Conservation (phyloP, 2,113 vertebrate genomes). For the Puma concolor region DNA sequence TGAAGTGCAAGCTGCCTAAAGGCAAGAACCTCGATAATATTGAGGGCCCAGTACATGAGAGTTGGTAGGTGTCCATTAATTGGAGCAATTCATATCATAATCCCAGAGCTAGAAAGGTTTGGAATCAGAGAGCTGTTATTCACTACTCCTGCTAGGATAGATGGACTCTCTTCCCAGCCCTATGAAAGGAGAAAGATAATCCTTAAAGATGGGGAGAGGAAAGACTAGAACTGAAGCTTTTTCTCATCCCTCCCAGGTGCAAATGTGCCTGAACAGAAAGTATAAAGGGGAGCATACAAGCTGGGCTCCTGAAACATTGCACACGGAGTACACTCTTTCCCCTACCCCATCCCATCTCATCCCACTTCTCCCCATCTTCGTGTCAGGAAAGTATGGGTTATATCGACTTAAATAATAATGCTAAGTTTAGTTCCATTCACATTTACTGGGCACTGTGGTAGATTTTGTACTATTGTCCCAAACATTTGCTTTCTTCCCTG, state of each 20-base stretch:
- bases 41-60: not conserved
- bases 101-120: not conserved
- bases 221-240: not conserved
- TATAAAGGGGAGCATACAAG: not conserved
- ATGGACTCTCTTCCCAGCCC: not conserved
- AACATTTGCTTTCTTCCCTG: conserved; percentile 25
- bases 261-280: not conserved
- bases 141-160: not conserved
- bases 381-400: not conserved
- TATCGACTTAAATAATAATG: not conserved
- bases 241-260: not conserved
- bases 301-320: too few relatives aligned
- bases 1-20: not conserved
- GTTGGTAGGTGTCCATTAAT: not conserved
- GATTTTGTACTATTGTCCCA: conserved; percentile 25
- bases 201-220: not conserved
- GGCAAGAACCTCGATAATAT: not conserved
- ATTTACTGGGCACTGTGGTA: not conserved
- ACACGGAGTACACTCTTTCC: not conserved
- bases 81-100: not conserved
- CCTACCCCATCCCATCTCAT: too few relatives aligned
- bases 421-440: not conserved
- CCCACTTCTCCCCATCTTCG: not conserved
- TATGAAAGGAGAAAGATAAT: not conserved
- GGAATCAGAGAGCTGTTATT: not conserved